These are phyloP conservation scores for Therioaphis trifolii DNA, from an alignment of 2,888 invertebrate genomes.

Conservation along the genomic window DNA sequence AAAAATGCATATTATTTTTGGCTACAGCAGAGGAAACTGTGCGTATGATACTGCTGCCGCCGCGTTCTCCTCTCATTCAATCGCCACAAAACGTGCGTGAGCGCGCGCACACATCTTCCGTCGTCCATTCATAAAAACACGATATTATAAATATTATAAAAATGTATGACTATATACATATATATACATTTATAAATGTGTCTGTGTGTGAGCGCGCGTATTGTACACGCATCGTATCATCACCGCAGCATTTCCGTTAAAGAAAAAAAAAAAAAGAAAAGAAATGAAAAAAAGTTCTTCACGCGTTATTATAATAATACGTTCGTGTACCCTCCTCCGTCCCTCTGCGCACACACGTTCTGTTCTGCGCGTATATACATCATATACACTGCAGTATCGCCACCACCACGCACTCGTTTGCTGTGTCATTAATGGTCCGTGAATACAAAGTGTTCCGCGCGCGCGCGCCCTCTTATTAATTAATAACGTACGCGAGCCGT, in stretches of 20 bases:
- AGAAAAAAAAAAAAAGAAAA: constrained; percentile 11
- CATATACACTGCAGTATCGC: too few species aligned
- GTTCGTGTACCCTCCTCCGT: constrained; percentile 5
- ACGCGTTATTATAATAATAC: constrained; percentile 52
- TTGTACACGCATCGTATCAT: constrained; percentile 35
- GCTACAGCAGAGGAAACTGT: constrained; percentile 49
- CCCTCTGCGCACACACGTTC: not conserved
- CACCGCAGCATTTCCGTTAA: constrained; percentile 51
- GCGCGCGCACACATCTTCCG: constrained; percentile 7
- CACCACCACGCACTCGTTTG: constrained; percentile 1
- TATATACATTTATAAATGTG: not conserved
- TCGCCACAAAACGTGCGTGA: not conserved
- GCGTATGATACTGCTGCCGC: constrained; percentile 3
- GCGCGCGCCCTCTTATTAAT: constrained; percentile 59
- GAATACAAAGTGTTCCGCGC: constrained; percentile 55
- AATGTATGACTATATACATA: not conserved
- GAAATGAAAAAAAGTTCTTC: constrained; percentile 21
- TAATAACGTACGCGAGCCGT: not conserved
- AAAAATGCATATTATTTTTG: constrained; percentile 59
- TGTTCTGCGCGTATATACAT: not conserved
- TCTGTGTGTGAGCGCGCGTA: too few species aligned
- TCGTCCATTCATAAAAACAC: constrained; percentile 58
- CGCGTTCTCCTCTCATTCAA: constrained; percentile 9
- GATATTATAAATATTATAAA: constrained; percentile 28
- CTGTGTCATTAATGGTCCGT: constrained; percentile 52